Base-by-base conservation (phyloP, 2,113 vertebrate species). In the Centropus bengalensis region DNA sequence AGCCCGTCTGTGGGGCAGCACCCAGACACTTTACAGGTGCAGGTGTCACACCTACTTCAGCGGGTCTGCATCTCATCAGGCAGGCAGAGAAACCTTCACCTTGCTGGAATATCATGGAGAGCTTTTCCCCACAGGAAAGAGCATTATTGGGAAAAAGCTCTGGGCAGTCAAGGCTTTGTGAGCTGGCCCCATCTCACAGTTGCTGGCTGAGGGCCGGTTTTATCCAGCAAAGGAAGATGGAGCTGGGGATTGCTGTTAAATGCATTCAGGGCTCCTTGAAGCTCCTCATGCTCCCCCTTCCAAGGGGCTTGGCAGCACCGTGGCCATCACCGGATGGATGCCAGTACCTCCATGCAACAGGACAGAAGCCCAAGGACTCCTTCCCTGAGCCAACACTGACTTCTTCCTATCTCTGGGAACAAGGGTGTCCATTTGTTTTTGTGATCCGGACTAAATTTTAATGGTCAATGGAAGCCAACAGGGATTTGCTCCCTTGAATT, bases 401-500 rank as follows among this genome's bases (percentile, higher is more conserved):
- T 30, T 33, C 51, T 28, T 26, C 10, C 30, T 30, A 20, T 6
- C 28, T 26, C 36, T 15, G 19, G 9, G 10, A 68, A 5, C 38
- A 47, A n/a, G 42, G 21, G 52, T 60, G 33, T 9, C 40, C 40
- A 5, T 32, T 8, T 36, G 36, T 11, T 18, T 82, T 70, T 38
- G 73, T 54, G 40, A 82, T 75, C 5, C 36, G 52, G n/a, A 38
- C 28, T 68, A 14, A 62, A 90, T 74, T 91, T 38, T 33, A 88
- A 84, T 45, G 44, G 93, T 28, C 60, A 32, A 20, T 23, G 5
- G 70, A 91, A 88, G 71, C 70, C 82, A 28, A 86, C 20, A 24
- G 95, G 88, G 97, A 96, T 87, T 88, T 63, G 38, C 17, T 27
- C 78, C 81, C 80, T 80, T 47, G 83, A 84, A 95, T 93, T 91